Conservation (phyloP, 2,888 invertebrate genomes). For the Leucoma salicis region DNA sequence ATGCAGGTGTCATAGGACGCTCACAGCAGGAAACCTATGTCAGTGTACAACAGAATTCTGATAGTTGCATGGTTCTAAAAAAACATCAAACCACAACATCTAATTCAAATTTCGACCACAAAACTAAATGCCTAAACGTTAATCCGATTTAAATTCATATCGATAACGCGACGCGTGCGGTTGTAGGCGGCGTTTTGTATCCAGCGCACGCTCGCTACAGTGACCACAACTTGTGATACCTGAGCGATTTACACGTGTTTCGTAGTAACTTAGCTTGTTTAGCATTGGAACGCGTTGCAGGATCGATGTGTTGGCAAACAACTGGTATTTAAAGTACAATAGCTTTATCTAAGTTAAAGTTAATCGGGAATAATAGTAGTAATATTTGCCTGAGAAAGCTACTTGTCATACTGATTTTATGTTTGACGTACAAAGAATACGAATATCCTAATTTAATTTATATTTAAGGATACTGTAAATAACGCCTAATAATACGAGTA, state of each 20-base stretch:
- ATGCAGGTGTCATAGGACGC: too few relatives aligned
- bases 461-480: too few relatives aligned
- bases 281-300: not conserved
- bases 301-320: conserved; percentile 9
- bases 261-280: conserved; percentile 16
- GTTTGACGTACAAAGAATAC: not conserved
- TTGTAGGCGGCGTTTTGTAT: conserved; percentile 55
- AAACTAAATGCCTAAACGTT: conserved; percentile 29
- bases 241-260: conserved; percentile 27
- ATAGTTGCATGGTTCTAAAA: too few relatives aligned
- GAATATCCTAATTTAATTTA: not conserved
- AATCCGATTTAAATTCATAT: conserved; percentile 76
- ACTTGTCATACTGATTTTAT: not conserved
- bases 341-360: not conserved
- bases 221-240: conserved; percentile 33
- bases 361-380: not conserved
- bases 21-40: too few relatives aligned
- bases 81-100: too few relatives aligned
- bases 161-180: conserved; percentile 66
- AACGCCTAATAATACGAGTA: too few relatives aligned
- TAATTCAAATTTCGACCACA: conserved; percentile 17
- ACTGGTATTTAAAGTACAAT: conserved; percentile 9
- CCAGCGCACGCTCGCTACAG: conserved; percentile 54
- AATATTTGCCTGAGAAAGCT: too few relatives aligned
- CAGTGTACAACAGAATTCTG: too few relatives aligned